A percentile compares a stretch with the other conserved stretches of the same genome.
These are phyloP conservation scores for Pseudopodoces humilis DNA, from an alignment of 2,113 vertebrate genomes.

Conservation along the genomic window DNA sequence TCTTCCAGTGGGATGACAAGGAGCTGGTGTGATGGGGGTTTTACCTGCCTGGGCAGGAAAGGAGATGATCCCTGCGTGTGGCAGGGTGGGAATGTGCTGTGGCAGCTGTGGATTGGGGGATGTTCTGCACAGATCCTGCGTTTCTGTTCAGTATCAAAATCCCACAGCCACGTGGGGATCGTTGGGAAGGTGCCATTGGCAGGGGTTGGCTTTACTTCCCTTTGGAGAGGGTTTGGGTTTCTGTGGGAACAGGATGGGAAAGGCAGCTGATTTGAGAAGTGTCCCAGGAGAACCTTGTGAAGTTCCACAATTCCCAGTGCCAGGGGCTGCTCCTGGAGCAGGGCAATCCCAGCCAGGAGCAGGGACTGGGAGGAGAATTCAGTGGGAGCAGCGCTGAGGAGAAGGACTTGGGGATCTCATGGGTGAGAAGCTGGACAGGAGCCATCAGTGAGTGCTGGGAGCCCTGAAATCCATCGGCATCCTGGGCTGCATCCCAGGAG, in stretches of 20 bases:
- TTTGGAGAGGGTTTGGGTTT: not conserved
- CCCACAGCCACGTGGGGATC: not conserved
- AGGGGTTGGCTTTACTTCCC: not conserved
- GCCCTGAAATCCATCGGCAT: not conserved
- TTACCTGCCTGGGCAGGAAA: not conserved
- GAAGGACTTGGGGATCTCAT: not conserved
- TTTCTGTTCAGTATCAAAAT: not conserved
- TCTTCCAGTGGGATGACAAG: not conserved
- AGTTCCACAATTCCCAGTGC: not conserved
- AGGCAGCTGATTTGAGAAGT: not conserved
- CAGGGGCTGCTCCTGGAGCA: not conserved
- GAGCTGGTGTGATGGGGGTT: fast-evolving
- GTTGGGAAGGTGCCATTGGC: not conserved
- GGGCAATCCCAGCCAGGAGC: not conserved
- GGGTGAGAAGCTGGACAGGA: not conserved
- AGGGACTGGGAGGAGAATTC: not conserved
- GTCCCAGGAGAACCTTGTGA: fast-evolving
- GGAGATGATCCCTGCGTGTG: not conserved
- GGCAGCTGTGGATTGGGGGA: not conserved
- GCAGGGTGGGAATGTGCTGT: not conserved
- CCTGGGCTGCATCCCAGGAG: not conserved
- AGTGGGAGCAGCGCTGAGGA: not conserved
- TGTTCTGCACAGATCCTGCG: not conserved
- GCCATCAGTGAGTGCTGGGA: not conserved
- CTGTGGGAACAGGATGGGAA: not conserved